These are phyloP conservation scores for Bombus sibiricus DNA, from an alignment of 1,140 invertebrate species.

Conservation along the genomic window DNA sequence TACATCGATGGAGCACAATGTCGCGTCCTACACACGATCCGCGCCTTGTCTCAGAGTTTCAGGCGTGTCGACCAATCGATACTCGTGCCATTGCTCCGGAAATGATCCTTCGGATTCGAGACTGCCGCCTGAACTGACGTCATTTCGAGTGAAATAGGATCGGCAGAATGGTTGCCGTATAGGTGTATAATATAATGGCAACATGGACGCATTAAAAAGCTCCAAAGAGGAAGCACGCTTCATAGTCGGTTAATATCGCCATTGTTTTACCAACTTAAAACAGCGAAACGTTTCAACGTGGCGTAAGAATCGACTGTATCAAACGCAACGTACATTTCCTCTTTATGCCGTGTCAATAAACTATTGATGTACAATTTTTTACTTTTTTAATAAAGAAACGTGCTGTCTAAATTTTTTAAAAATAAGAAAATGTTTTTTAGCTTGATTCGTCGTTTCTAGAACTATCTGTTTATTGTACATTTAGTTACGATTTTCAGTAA, in stretches of 20 bases:
- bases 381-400: too few relatives aligned
- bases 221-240: slow-evolving; percentile 4
- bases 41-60: slow-evolving; percentile 25
- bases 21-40: slow-evolving; percentile 36
- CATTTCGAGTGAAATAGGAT: slow-evolving; percentile 19
- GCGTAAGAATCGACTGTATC: neutral
- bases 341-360: too few relatives aligned
- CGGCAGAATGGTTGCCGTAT: slow-evolving; percentile 18
- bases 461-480: too few relatives aligned
- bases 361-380: too few relatives aligned
- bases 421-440: too few relatives aligned
- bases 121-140: slow-evolving; percentile 41
- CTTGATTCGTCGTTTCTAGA: too few relatives aligned
- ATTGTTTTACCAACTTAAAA: neutral
- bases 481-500: too few relatives aligned
- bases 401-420: too few relatives aligned
- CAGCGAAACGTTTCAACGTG: neutral
- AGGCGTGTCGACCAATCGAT: slow-evolving; percentile 57
- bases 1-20: slow-evolving; percentile 37
- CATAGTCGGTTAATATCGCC: slow-evolving; percentile 13
- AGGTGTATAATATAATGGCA: slow-evolving; percentile 14
- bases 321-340: too few relatives aligned
- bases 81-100: slow-evolving; percentile 55
- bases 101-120: slow-evolving; percentile 47
- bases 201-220: slow-evolving; percentile 23